A percentile compares a stretch with the other conserved stretches of the same genome.
Conservation (phyloP, 1,140 invertebrate species). For the Amyelois transitella region DNA sequence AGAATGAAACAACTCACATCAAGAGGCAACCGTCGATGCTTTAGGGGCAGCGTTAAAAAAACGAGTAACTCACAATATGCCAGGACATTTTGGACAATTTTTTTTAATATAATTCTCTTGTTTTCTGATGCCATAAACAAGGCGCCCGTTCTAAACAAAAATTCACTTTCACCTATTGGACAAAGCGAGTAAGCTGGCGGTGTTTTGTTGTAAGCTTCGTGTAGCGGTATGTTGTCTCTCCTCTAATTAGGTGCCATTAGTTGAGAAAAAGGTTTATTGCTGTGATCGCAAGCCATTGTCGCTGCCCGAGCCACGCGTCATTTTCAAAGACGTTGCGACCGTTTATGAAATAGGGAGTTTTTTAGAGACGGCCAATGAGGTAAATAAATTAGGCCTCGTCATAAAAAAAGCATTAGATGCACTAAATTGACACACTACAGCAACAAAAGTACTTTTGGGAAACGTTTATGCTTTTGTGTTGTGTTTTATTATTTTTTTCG, state of each 20-base stretch:
- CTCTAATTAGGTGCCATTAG: slow-evolving; percentile 25
- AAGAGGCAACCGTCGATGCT: not conserved
- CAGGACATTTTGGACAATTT: slow-evolving; percentile 2
- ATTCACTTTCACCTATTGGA: slow-evolving; percentile 23
- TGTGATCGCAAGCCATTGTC: slow-evolving; percentile 4
- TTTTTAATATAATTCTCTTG: slow-evolving; percentile 2
- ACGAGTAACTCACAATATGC: not conserved
- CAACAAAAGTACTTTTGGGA: too few species aligned
- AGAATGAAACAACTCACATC: not conserved
- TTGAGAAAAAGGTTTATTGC: slow-evolving; percentile 11
- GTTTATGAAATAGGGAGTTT: too few species aligned
- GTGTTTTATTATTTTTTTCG: too few species aligned
- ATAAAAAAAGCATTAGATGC: too few species aligned
- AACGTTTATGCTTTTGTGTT: too few species aligned
- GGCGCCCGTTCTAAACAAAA: slow-evolving; percentile 11
- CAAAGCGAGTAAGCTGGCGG: slow-evolving; percentile 11
- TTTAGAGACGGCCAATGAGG: too few species aligned
- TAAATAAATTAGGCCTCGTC: too few species aligned
- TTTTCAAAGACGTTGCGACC: not conserved
- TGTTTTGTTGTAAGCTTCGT: slow-evolving; percentile 6
- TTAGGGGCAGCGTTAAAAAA: not conserved
- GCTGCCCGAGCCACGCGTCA: slow-evolving; percentile 9
- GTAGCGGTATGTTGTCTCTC: slow-evolving; percentile 21
- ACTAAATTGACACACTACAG: too few species aligned
- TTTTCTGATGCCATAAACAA: slow-evolving; percentile 10